phyloP scores from a whole-genome alignment of 2,113 vertebrate genomes.

The Anoplopoma fimbria region DNA sequence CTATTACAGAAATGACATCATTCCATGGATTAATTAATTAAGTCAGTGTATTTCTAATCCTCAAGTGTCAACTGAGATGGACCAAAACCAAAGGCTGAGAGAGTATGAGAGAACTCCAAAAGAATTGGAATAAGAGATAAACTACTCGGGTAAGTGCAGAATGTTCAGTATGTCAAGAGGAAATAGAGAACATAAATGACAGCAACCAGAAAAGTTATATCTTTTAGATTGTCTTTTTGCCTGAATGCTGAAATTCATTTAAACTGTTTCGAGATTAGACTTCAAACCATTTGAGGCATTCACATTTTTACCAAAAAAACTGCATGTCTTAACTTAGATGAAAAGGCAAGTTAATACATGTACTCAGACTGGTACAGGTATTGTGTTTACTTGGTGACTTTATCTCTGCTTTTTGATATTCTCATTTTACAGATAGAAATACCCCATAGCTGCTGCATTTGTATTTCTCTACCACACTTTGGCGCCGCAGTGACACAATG shows the following conservation, averaged over 20 bases:
- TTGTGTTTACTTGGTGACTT: not conserved
- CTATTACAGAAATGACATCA: not conserved
- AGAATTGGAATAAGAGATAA: no score
- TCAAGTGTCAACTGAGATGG: not conserved
- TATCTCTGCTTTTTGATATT: not conserved
- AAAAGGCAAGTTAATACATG: not conserved
- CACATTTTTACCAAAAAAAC: not conserved
- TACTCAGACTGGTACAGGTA: not conserved
- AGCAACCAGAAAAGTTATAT: not conserved
- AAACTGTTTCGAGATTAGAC: not conserved
- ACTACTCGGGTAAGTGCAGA: not conserved
- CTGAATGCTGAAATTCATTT: not conserved
- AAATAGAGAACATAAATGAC: not conserved
- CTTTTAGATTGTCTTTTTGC: no score
- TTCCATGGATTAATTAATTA: not conserved
- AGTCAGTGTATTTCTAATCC: not conserved
- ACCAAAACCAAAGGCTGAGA: not conserved
- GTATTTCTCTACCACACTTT: not conserved
- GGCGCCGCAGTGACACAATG: not conserved
- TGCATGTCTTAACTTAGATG: not conserved
- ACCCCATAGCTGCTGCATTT: not conserved
- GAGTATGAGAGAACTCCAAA: no score
- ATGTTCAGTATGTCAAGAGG: not conserved
- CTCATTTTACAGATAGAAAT: not conserved
- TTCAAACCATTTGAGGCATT: not conserved